Evolutionary conservation across 1,140 invertebrate species (phyloP), one percentile per base, ranked within the genome.

Genomic region (Leguminivora glycinivorella): DNA sequence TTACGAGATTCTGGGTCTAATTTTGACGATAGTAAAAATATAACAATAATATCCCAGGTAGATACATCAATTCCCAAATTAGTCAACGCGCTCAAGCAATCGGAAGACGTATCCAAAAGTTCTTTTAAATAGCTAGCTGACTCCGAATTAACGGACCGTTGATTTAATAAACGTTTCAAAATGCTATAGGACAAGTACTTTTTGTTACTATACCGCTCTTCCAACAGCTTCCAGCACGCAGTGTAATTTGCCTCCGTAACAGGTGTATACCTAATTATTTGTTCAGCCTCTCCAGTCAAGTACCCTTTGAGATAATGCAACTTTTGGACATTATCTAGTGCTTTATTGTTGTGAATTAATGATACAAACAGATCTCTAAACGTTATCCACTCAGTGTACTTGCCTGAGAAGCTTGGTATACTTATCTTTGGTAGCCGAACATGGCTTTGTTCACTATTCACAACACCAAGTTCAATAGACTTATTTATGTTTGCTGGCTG

Each of bases 301-400:
- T n/a, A 68, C 2, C 60, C 17, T 29, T 69, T 56, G 12, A 79
- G 58, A 70, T 77, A 77, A 69, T 79, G 67, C 75, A 79, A 75
- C 60, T 73, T 78, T 71, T 79, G 73, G 10, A 76, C 69, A 58
- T 71, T 71, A 10, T 34, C 40, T 14, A 75, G 17, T 1, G 17
- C 10, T n/a, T 19, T 5, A 67, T 77, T 72, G 26, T 67, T 67
- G 25, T 67, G 66, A 38, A 68, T 22, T 31, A 69, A 19, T 2
- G 56, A 60, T 24, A 22, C n/a, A 24, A 70, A 70, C 38, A 70
- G 22, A 47, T 70, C 69, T 4, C 69, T 26, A 25, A 70, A 70
- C 12, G 38, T 63, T 4, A 26, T 17, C 69, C 69, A 70, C 25
- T 70, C 69, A 19, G 69, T 52, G n/a, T 70, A 70, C 22, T 70